These are phyloP conservation scores for Poecilus cupreus DNA, from an alignment of 2,888 invertebrate species.

Conservation along the genomic window DNA sequence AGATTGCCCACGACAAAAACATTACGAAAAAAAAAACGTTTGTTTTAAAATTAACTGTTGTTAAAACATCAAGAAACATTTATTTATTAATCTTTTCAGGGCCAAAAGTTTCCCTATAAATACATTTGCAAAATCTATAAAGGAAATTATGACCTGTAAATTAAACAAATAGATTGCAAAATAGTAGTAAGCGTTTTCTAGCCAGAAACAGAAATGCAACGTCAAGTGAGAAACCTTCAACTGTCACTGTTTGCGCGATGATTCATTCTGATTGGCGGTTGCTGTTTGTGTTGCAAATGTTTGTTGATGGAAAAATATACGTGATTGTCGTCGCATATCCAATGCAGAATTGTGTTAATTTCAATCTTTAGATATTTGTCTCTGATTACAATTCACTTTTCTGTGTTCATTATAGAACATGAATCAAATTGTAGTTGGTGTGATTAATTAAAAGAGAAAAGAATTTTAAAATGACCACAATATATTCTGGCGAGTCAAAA, in stretches of 20 bases:
- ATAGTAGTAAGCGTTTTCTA: not conserved
- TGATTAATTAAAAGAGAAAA: too few species aligned
- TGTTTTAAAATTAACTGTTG: not conserved
- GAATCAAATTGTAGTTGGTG: too few species aligned
- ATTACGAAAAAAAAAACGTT: not conserved
- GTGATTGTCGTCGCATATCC: not conserved
- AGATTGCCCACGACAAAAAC: not conserved
- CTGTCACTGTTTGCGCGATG: slow-evolving; percentile 9
- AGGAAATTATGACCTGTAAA: not conserved
- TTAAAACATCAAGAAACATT: too few species aligned
- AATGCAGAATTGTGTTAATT: not conserved
- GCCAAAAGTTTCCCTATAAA: not conserved
- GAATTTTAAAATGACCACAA: too few species aligned
- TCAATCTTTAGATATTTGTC: too few species aligned
- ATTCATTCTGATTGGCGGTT: slow-evolving; percentile 36
- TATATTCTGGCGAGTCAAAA: too few species aligned
- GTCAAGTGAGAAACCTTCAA: slow-evolving; percentile 37
- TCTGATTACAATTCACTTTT: too few species aligned
- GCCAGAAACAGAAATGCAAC: slow-evolving; percentile 2
- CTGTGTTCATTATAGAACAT: too few species aligned
- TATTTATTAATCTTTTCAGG: not conserved
- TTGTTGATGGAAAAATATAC: slow-evolving; percentile 11
- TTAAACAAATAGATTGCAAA: not conserved
- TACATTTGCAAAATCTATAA: too few species aligned
- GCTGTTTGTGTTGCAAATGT: slow-evolving; percentile 23